These are phyloP conservation scores for Acanthosepion lycidas DNA, from an alignment of 2,888 invertebrate species.

Conservation along the genomic window DNA sequence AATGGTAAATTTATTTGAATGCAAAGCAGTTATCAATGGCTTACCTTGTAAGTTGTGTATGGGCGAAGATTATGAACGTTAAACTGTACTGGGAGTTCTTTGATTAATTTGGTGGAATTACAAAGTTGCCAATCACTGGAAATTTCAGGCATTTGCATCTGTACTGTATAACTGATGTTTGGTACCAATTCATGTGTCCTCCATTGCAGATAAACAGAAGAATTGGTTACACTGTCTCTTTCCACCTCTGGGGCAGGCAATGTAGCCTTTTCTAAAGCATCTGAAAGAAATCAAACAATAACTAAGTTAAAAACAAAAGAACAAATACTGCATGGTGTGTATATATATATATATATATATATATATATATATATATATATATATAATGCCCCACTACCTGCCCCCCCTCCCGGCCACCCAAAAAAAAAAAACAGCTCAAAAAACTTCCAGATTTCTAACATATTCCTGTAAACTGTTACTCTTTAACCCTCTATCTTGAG, in stretches of 20 bases:
- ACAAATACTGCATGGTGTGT: too few species aligned
- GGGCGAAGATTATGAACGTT: conserved; percentile 85
- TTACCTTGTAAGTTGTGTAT: conserved; percentile 91
- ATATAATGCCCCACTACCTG: too few species aligned
- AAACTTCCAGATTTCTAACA: too few species aligned
- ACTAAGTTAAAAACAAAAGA: too few species aligned
- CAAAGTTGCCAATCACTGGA: conserved; percentile 84
- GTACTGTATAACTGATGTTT: conserved; percentile 79
- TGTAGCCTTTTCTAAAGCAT: conserved; percentile 45
- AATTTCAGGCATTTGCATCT: conserved; percentile 80
- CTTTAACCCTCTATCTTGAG: too few species aligned
- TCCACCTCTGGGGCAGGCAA: conserved; percentile 81
- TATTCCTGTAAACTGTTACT: too few species aligned
- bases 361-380: too few species aligned
- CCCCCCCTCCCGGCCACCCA: too few species aligned
- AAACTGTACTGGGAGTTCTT: conserved; percentile 56
- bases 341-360: too few species aligned
- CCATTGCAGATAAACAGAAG: conserved; percentile 88
- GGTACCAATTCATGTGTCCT: conserved; percentile 75
- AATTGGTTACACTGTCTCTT: conserved; percentile 84
- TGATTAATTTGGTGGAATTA: conserved; percentile 76
- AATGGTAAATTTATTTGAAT: too few species aligned
- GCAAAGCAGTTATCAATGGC: conserved; percentile 57
- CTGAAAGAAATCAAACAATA: conserved; percentile 43
- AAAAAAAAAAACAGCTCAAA: too few species aligned